Conservation (phyloP, 2,113 vertebrate species). For the Esox niger region DNA sequence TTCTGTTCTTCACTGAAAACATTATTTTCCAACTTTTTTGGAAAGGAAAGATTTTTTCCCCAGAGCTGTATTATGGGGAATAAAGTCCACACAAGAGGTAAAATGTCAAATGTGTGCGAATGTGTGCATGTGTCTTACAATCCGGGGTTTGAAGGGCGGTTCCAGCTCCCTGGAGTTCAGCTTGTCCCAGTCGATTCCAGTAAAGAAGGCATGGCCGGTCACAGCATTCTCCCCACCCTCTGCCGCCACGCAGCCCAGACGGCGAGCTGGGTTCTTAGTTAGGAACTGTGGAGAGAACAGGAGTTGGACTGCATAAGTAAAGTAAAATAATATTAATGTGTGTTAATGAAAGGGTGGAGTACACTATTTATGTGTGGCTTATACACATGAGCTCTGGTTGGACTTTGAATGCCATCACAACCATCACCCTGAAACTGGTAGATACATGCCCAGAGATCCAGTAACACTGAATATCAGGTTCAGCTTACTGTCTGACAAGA, state of each 20-base stretch:
- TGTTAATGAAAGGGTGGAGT: neutral
- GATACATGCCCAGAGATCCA: neutral
- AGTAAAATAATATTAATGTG: neutral
- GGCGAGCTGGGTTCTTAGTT: slow-evolving; percentile 87
- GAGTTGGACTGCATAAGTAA: slow-evolving; percentile 5
- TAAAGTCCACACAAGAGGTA: too few species aligned
- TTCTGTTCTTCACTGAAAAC: too few species aligned
- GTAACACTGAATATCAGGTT: slow-evolving; percentile 3
- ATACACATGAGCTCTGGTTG: neutral
- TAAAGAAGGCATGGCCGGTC: slow-evolving; percentile 84
- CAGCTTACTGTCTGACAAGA: neutral
- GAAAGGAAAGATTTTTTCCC: too few species aligned
- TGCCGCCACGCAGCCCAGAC: slow-evolving; percentile 82
- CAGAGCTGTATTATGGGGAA: too few species aligned
- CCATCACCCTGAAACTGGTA: neutral
- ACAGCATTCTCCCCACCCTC: slow-evolving; percentile 84
- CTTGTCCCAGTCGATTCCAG: slow-evolving; percentile 85
- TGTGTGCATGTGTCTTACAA: slow-evolving; percentile 73
- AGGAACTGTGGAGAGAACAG: slow-evolving; percentile 77
- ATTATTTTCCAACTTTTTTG: too few species aligned
- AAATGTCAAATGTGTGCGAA: neutral
- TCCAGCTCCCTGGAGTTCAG: slow-evolving; percentile 85
- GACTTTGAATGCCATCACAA: neutral
- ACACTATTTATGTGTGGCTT: neutral
- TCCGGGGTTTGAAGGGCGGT: slow-evolving; percentile 92